phyloP scores from a whole-genome alignment of 2,113 vertebrate genomes.

The Silurus glanis region DNA sequence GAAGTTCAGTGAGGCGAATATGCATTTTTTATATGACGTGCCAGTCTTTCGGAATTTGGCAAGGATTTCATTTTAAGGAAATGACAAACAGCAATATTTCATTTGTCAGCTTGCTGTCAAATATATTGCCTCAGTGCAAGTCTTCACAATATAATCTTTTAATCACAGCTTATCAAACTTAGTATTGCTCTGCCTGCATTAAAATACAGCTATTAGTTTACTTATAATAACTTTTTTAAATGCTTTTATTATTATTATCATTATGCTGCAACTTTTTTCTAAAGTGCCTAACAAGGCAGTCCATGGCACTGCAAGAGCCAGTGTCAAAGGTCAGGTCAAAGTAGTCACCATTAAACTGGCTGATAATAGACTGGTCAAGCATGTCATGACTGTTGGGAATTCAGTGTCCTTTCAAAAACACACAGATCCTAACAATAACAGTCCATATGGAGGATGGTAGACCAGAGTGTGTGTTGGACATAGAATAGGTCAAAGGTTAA shows the following conservation, averaged over 20 bases:
- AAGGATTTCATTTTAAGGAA: conserved; percentile 4
- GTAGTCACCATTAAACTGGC: conserved; percentile 44
- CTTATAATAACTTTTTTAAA: not conserved
- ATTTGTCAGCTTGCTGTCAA: not conserved
- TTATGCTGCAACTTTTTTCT: not conserved
- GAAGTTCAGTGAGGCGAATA: not conserved
- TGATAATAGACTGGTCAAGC: conserved; percentile 47
- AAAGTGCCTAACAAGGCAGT: conserved; percentile 25
- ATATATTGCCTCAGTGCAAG: conserved; percentile 24
- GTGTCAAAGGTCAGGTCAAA: conserved; percentile 42
- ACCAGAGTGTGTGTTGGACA: conserved; percentile 32
- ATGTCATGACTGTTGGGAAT: conserved; percentile 22
- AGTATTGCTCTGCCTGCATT: not conserved
- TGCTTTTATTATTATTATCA: not conserved
- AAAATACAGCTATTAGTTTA: conserved; percentile 9
- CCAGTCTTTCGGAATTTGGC: not conserved
- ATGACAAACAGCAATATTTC: conserved; percentile 27
- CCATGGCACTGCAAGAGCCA: conserved; percentile 3
- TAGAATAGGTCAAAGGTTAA: conserved; percentile 68
- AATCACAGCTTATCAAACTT: conserved; percentile 21
- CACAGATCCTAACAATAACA: conserved; percentile 20
- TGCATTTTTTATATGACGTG: not conserved
- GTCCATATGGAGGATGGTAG: conserved; percentile 27
- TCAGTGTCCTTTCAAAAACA: conserved; percentile 25
- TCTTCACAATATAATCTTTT: conserved; percentile 25